Conservation (phyloP, 2,888 invertebrate genomes). For the Callinectes sapidus region DNA sequence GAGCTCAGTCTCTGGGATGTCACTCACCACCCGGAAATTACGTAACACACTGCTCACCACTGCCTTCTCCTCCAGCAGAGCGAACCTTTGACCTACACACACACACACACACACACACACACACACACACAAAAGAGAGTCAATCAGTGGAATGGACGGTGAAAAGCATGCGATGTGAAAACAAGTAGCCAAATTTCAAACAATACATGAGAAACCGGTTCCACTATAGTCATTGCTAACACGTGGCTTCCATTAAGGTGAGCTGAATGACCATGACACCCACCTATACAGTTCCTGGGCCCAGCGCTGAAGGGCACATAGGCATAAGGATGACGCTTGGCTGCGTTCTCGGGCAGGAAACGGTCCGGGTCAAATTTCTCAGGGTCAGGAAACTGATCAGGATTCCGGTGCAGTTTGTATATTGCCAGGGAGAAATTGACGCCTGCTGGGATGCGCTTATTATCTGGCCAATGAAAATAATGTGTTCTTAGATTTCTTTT, state of each 20-base stretch:
- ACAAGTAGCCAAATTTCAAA: neutral
- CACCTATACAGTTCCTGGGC: constrained; percentile 73
- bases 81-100: constrained; percentile 64
- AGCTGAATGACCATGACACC: constrained; percentile 7
- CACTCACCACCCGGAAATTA: constrained; percentile 52
- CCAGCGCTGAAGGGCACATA: constrained; percentile 74
- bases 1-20: constrained; percentile 51
- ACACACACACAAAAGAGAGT: neutral
- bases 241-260: neutral
- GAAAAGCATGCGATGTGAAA: neutral
- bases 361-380: constrained; percentile 79
- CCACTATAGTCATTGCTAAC: neutral
- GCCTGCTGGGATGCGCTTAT: constrained; percentile 76
- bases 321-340: constrained; percentile 75
- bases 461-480: constrained; percentile 68
- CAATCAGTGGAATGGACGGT: neutral
- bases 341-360: constrained; percentile 77
- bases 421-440: constrained; percentile 75
- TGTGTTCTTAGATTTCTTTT: neutral
- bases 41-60: constrained; percentile 55
- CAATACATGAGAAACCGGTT: neutral
- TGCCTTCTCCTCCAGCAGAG: constrained; percentile 65
- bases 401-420: constrained; percentile 77
- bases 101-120: neutral
- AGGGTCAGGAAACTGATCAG: constrained; percentile 78